phyloP scores from a whole-genome alignment of 2,113 vertebrate species.

The Poeciliopsis occidentalis region DNA sequence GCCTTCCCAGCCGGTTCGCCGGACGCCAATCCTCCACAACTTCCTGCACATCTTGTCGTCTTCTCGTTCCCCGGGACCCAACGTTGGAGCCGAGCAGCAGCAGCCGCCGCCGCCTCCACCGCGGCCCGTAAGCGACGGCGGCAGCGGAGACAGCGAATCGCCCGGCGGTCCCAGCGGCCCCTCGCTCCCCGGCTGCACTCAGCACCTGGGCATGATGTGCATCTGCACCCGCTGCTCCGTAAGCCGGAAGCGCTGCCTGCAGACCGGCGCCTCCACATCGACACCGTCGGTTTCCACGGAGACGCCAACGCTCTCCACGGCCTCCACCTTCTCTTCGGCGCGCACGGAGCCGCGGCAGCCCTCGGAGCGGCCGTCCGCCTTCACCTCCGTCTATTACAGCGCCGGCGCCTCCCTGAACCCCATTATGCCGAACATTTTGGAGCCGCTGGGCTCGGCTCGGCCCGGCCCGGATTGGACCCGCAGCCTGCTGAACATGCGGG shows the following conservation, averaged over 20 bases:
- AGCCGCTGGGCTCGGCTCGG: constrained; percentile 74
- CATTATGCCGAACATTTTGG: constrained; percentile 76
- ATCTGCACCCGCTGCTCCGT: constrained; percentile 93
- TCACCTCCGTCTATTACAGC: constrained; percentile 95
- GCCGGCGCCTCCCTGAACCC: constrained; percentile 87
- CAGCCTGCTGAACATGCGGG: constrained; percentile 86
- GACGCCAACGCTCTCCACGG: constrained; percentile 79
- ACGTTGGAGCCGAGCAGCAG: constrained; percentile 86
- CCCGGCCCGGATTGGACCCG: constrained; percentile 86
- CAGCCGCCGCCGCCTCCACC: constrained; percentile 74
- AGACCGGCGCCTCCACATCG: constrained; percentile 79
- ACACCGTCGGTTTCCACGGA: constrained; percentile 73
- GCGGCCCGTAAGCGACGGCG: constrained; percentile 83
- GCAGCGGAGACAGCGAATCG: constrained; percentile 82
- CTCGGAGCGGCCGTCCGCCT: constrained; percentile 91
- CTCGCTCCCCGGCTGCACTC: constrained; percentile 91
- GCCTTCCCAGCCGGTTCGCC: constrained; percentile 94
- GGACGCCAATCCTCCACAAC: constrained; percentile 98
- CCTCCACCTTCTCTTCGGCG: constrained; percentile 91
- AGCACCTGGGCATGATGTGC: constrained; percentile 95
- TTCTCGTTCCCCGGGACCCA: constrained; percentile 90
- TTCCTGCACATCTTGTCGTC: constrained; percentile 98
- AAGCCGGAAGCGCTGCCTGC: constrained; percentile 81
- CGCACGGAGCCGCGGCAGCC: constrained; percentile 87
- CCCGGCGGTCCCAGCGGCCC: constrained; percentile 83